Evolutionary conservation across 2,888 invertebrate genomes (phyloP).

Genomic region (Branchellion lobata): DNA sequence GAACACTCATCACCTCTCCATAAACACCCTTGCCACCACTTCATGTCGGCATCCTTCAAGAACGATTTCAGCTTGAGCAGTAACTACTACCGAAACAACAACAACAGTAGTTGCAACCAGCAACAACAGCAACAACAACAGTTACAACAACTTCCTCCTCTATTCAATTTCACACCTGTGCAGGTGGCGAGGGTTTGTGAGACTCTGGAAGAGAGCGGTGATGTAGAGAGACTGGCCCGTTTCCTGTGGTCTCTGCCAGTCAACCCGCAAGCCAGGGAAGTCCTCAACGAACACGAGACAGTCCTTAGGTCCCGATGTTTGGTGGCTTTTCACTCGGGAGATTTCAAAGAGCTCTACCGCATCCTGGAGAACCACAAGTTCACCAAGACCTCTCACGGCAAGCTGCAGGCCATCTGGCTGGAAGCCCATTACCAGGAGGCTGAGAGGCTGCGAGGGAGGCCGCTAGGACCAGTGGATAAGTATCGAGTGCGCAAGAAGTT

Average conservation of each 20-base stretch:
- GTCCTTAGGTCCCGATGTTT: slow-evolving; percentile 81
- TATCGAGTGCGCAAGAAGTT: slow-evolving; percentile 90
- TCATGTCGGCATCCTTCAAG: too few relatives aligned
- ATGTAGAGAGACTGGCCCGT: slow-evolving; percentile 69
- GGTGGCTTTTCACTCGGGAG: slow-evolving; percentile 85
- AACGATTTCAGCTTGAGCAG: too few relatives aligned
- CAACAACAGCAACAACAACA: slow-evolving; percentile 76
- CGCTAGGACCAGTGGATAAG: slow-evolving; percentile 89
- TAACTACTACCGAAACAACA: not conserved
- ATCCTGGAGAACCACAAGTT: slow-evolving; percentile 87
- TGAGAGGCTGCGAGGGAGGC: slow-evolving; percentile 82
- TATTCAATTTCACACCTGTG: slow-evolving; percentile 1
- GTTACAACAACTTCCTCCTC: slow-evolving; percentile 79
- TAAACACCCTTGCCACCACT: not conserved
- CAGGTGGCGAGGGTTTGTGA: slow-evolving; percentile 62
- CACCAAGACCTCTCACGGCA: slow-evolving; percentile 83
- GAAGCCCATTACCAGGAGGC: slow-evolving; percentile 92
- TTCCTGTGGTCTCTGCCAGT: slow-evolving; percentile 92
- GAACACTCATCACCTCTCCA: too few relatives aligned
- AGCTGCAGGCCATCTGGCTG: slow-evolving; percentile 85
- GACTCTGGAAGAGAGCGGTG: slow-evolving; percentile 65
- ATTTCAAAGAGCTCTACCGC: slow-evolving; percentile 80
- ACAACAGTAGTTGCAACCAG: slow-evolving; percentile 74
- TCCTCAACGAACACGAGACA: slow-evolving; percentile 80
- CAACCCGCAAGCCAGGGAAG: slow-evolving; percentile 74